Percentiles rank a stretch among this genome's conserved stretches.
These are phyloP conservation scores for Rynchops niger DNA, from an alignment of 2,113 vertebrate species.

Conservation along the genomic window DNA sequence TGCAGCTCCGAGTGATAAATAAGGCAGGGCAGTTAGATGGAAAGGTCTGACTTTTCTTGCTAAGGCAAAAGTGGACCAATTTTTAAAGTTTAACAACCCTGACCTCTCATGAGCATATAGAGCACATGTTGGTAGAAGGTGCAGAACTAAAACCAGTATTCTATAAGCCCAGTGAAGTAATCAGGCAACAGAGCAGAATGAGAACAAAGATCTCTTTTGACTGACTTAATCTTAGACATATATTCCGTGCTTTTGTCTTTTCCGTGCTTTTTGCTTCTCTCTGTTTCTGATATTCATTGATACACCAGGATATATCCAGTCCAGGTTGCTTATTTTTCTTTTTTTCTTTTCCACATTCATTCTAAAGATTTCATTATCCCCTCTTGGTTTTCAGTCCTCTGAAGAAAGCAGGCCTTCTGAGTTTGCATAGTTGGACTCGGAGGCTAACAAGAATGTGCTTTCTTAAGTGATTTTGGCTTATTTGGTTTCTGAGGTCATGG, in stretches of 20 bases:
- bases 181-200: not conserved
- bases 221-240: not conserved
- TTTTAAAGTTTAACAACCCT: not conserved
- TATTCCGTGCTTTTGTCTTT: not conserved
- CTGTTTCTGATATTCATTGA: not conserved
- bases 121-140: not conserved
- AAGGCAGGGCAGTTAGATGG: not conserved
- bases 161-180: not conserved
- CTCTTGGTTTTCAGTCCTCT: not conserved
- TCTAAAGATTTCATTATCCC: not conserved
- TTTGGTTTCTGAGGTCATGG: conserved; percentile 27
- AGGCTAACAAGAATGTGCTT: not conserved
- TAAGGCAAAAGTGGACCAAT: not conserved
- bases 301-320: not conserved
- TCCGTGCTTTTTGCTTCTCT: not conserved
- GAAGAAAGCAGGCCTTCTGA: not conserved
- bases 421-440: not conserved
- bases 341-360: not conserved
- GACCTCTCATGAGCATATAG: not conserved
- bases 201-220: not conserved
- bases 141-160: not conserved
- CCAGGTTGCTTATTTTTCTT: not conserved
- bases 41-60: not conserved
- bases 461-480: conserved; percentile 31
- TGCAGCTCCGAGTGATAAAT: conserved; percentile 3